These are phyloP conservation scores for Eurystomus gularis DNA, from an alignment of 2,113 vertebrate genomes.

Conservation along the genomic window DNA sequence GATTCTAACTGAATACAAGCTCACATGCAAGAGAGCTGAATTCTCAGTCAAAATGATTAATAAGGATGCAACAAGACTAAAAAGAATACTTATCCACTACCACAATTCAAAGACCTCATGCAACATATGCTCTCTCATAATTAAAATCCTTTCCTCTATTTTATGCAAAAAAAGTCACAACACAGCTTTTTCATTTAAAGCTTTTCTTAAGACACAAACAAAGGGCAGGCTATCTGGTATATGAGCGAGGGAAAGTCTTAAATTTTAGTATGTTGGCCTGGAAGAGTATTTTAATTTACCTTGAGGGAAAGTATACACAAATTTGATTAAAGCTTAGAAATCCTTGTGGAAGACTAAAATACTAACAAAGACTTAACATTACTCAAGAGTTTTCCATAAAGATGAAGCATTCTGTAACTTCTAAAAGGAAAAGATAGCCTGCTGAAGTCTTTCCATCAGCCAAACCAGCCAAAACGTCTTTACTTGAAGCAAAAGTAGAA, in stretches of 20 bases:
- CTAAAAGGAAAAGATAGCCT: background rate
- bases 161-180: background rate
- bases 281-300: background rate
- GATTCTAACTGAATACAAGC: background rate
- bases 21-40: background rate
- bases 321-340: background rate
- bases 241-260: background rate
- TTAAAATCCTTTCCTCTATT: background rate
- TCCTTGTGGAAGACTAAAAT: background rate
- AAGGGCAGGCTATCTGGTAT: background rate
- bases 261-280: background rate
- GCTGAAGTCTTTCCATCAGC: background rate
- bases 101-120: background rate
- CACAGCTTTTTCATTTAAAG: background rate
- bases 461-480: background rate
- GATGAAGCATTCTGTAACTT: background rate
- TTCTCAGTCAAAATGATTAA: background rate
- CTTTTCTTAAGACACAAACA: background rate
- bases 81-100: background rate
- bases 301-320: accelerated
- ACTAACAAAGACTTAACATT: background rate
- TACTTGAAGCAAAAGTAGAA: background rate
- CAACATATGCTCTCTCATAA: background rate
- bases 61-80: background rate
- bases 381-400: background rate